Base-by-base conservation (phyloP, 2,888 invertebrate species). In the Ernsta delagoae region DNA sequence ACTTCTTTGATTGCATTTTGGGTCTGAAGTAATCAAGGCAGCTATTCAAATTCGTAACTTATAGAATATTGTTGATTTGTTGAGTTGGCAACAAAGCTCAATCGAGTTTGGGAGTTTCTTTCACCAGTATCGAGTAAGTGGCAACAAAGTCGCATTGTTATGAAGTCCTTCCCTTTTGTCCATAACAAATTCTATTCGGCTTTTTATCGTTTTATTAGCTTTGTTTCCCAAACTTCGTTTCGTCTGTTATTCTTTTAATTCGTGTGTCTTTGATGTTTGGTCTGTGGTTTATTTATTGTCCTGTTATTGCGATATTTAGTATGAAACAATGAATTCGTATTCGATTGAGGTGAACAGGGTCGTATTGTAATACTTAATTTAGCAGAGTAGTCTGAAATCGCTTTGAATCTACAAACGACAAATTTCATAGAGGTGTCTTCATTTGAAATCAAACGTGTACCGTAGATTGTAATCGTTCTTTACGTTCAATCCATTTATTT, bases 181-280 rank as follows among this genome's bases (percentile, higher is more conserved):
- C 79, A 83, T 85, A 84, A 85, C 81, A 83, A 88, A 86, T 87
- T 85, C 82, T 82, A 82, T 84, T 80, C 80, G 80, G 80, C 85
- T 85, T 76, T 86, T 85, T 84, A 86, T 86, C 80, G 85, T 85
- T 90, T 87, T 88, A 87, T 88, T 87, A 43, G 59, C 59, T 85
- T 87, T 86, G 83, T 86, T 89, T 86, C 69, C 75, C 72, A 73
- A 86, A 87, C 85, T 87, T 84, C 77, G 78, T 83, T 82, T 78
- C 77, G 75, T 76, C 75, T 64, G 78, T 82, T 85, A 80, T 79
- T 79, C 83, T 82, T 78, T 80, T 80, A 79, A 83, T 82, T 81
- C 79, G 74, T 79, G 74, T 79, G 81, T 81, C 84, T 89, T 89
- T 86, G 85, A 89, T 85, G 83, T 85, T 77, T 75, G 59, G 59